Evolutionary conservation across 2,888 invertebrate genomes (phyloP).

Genomic region (Brassicogethes aeneus): DNA sequence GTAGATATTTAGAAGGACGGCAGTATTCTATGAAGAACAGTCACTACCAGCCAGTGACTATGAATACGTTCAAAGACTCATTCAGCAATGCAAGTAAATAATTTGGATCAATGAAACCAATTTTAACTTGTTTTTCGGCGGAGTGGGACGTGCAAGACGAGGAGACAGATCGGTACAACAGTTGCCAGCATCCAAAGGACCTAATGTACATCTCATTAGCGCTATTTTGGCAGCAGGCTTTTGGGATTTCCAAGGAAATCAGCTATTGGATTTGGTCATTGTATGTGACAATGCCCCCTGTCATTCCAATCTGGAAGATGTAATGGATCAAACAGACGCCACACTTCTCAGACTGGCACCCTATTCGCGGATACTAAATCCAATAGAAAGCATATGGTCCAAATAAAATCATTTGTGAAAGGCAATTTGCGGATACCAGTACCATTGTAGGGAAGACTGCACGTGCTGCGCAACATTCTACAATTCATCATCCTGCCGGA

Average conservation of each 20-base stretch:
- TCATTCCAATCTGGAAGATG: constrained; percentile 5
- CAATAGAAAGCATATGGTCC: constrained; percentile 5
- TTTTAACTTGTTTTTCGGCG: constrained; percentile 11
- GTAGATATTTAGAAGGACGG: too few relatives aligned
- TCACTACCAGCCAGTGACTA: too few relatives aligned
- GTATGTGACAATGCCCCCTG: constrained; percentile 16
- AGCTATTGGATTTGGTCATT: too few relatives aligned
- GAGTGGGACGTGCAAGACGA: too few relatives aligned
- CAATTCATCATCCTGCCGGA: too few relatives aligned
- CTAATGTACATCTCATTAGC: constrained; percentile 9
- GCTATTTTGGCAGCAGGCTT: constrained; percentile 5
- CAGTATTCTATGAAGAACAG: too few relatives aligned
- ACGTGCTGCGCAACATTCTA: too few relatives aligned
- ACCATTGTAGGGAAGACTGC: not conserved
- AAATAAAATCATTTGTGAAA: constrained; percentile 4
- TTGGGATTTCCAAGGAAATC: constrained; percentile 10
- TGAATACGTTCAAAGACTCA: constrained; percentile 7
- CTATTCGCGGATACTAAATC: constrained; percentile 9
- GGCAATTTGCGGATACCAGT: constrained; percentile 1
- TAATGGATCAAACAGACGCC: constrained; percentile 3
- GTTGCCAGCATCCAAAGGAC: constrained; percentile 8
- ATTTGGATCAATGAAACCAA: too few relatives aligned
- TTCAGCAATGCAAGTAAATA: constrained; percentile 7
- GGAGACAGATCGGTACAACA: constrained; percentile 10
- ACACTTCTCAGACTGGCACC: constrained; percentile 11